A percentile compares a stretch with the other conserved stretches of the same genome.
Evolutionary conservation across 23 tunicate species (phyloP).

Genomic region (Trididemnum clinides): DNA sequence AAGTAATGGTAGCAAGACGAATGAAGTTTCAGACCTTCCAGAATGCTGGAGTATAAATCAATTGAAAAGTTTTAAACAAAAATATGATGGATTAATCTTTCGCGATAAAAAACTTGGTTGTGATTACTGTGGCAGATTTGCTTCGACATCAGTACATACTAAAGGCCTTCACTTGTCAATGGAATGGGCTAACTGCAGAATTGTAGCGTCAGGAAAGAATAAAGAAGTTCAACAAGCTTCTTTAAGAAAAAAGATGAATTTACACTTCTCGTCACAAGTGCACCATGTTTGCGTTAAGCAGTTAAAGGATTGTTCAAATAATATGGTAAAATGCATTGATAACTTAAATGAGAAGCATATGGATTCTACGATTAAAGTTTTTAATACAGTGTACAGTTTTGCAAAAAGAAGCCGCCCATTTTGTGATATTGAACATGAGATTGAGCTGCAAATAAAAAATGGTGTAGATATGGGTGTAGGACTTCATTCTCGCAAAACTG

Average conservation of each 20-base stretch:
- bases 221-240: slow-evolving; percentile 28
- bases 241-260: slow-evolving; percentile 48
- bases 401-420: slow-evolving; percentile 51
- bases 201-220: slow-evolving; percentile 47
- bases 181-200: slow-evolving; percentile 52
- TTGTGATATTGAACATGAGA: slow-evolving; percentile 52
- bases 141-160: slow-evolving; percentile 23
- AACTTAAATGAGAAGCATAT: slow-evolving; percentile 24
- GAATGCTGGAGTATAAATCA: slow-evolving; percentile 62
- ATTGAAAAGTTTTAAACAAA: slow-evolving; percentile 31
- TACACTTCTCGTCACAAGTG: slow-evolving; percentile 30
- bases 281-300: slow-evolving; percentile 23
- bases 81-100: slow-evolving; percentile 55
- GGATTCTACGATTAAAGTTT: slow-evolving; percentile 51
- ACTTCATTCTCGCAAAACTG: slow-evolving; percentile 59
- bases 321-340: slow-evolving; percentile 25
- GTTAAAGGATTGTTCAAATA: slow-evolving; percentile 26
- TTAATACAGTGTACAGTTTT: slow-evolving; percentile 67
- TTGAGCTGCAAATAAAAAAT: slow-evolving; percentile 65
- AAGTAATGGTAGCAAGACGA: slow-evolving; percentile 23
- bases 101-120: slow-evolving; percentile 50
- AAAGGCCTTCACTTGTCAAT: slow-evolving; percentile 37
- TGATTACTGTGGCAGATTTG: slow-evolving; percentile 50
- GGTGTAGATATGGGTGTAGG: slow-evolving; percentile 61
- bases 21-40: slow-evolving; percentile 36